phyloP scores from a whole-genome alignment of 2,113 vertebrate genomes.

The Ceratotherium simum region DNA sequence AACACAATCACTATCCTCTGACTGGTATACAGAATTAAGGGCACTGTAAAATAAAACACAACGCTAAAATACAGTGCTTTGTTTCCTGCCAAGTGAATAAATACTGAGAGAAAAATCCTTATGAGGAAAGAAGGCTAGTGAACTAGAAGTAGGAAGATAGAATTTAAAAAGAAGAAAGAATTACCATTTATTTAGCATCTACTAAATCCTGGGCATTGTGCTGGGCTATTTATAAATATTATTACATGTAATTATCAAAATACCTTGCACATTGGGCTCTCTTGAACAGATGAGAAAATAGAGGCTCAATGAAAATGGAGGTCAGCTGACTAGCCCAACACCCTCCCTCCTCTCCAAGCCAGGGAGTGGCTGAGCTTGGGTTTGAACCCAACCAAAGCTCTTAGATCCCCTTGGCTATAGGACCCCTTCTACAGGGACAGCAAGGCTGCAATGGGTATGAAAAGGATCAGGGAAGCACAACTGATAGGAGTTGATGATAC shows the following conservation, averaged over 20 bases:
- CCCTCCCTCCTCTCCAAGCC: neutral
- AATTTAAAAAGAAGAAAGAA: conserved; percentile 30
- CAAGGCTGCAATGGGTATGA: neutral
- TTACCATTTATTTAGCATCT: neutral
- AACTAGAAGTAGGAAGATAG: neutral
- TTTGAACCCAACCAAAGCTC: neutral
- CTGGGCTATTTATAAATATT: conserved; percentile 7
- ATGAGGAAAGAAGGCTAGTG: neutral
- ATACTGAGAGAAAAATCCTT: neutral
- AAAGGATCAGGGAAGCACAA: neutral
- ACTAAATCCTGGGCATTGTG: neutral
- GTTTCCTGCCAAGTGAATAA: conserved; percentile 27
- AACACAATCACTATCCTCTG: neutral
- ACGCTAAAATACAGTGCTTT: neutral
- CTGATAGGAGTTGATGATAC: neutral
- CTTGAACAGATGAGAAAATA: neutral
- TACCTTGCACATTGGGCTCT: neutral
- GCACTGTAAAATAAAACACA: conserved; percentile 21
- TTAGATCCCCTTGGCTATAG: neutral
- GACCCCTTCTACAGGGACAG: neutral
- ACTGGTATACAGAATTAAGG: neutral
- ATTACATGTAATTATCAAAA: neutral
- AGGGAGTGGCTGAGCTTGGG: neutral
- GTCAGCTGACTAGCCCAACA: neutral
- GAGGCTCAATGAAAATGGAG: neutral